Conservation (phyloP, 2,797 vertebrate species). For the Parauchenoglanis ngamensis region DNA sequence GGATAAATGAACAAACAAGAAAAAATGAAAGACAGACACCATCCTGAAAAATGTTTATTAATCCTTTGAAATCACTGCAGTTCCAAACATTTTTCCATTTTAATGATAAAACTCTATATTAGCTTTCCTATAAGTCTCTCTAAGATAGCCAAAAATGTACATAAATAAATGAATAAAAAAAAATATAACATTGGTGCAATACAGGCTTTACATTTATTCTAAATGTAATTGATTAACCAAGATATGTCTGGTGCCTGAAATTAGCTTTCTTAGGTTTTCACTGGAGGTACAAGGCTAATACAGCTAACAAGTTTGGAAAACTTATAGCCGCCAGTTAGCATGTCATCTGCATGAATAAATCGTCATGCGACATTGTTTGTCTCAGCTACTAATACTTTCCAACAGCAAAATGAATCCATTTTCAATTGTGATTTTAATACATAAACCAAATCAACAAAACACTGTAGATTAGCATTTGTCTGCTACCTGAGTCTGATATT, state of each 20-base stretch:
- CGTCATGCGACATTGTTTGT: not conserved
- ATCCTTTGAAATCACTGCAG: not conserved
- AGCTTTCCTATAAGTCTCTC: not conserved
- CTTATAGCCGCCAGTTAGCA: not conserved
- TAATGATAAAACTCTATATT: not conserved
- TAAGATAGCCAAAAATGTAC: not conserved
- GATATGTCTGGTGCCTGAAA: conserved; percentile 6
- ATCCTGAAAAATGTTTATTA: not conserved
- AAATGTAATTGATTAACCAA: not conserved
- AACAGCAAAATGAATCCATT: not conserved
- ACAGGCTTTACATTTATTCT: not conserved
- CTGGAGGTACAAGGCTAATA: not conserved
- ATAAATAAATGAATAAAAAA: not conserved
- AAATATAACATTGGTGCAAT: not conserved
- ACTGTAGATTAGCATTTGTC: too few species aligned
- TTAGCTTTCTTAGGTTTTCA: not conserved
- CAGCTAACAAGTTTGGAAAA: not conserved
- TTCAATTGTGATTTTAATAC: not conserved
- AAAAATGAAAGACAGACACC: not conserved
- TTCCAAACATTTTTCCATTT: not conserved
- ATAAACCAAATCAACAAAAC: not conserved
- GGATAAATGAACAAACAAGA: not conserved
- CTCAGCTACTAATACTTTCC: not conserved
- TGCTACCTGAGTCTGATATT: not conserved
- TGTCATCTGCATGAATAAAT: not conserved